phyloP scores from a whole-genome alignment of 2,888 invertebrate genomes.

The Stenotaenia linearis region DNA sequence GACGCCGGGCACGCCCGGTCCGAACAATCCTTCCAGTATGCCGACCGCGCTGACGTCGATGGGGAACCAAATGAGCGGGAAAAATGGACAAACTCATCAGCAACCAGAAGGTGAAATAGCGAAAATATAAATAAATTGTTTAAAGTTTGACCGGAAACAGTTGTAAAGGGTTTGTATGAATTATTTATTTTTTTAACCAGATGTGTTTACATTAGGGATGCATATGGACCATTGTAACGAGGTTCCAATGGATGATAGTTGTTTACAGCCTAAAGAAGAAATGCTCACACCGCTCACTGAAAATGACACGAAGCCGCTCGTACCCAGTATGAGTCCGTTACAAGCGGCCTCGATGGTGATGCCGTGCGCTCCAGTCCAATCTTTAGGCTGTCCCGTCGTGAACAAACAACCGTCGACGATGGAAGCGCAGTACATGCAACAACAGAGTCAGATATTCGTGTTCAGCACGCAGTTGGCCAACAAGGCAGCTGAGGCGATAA shows the following conservation, averaged over 20 bases:
- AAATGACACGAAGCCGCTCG: slow-evolving; percentile 26
- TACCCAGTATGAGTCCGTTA: slow-evolving; percentile 14
- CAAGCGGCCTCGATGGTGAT: slow-evolving; percentile 24
- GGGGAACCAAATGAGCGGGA: neutral
- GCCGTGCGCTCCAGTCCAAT: slow-evolving; percentile 28
- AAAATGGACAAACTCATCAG: neutral
- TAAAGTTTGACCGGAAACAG: neutral
- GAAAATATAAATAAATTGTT: neutral
- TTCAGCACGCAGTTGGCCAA: slow-evolving; percentile 92
- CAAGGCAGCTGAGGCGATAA: slow-evolving; percentile 86
- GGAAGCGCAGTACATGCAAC: slow-evolving; percentile 85
- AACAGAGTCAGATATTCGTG: slow-evolving; percentile 96
- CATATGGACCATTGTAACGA: slow-evolving; percentile 5
- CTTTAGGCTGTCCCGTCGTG: slow-evolving; percentile 52
- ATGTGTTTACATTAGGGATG: neutral
- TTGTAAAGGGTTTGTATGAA: neutral
- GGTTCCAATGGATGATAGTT: slow-evolving; percentile 27
- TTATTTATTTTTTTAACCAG: neutral
- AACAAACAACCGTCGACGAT: slow-evolving; percentile 60
- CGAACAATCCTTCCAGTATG: neutral
- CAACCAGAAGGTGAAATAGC: slow-evolving; percentile 18
- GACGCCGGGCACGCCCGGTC: neutral
- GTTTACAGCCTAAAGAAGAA: slow-evolving; percentile 28
- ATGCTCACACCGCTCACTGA: neutral
- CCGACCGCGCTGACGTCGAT: neutral